A percentile compares a stretch with the other conserved stretches of the same genome.
Conservation (phyloP, 2,888 invertebrate genomes). For the Cybosia mesomella region DNA sequence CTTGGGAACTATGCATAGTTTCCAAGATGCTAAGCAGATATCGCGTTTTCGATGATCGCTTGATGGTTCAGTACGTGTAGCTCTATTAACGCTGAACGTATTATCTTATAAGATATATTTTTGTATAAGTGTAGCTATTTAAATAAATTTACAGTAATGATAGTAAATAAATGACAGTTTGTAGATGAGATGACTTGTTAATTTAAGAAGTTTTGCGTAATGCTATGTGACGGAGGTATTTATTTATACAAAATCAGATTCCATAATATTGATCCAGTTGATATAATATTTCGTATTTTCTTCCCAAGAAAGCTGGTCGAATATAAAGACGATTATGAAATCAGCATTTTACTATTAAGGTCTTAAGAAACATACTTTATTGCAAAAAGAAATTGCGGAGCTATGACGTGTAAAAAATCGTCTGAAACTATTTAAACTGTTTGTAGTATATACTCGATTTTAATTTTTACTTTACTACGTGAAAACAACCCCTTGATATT, state of each 20-base stretch:
- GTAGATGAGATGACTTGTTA: slow-evolving; percentile 8
- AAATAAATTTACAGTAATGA: slow-evolving; percentile 8
- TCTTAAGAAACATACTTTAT: neutral
- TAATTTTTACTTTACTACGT: too few species aligned
- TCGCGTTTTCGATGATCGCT: neutral
- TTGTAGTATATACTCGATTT: too few species aligned
- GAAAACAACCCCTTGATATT: too few species aligned
- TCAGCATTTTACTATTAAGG: too few species aligned
- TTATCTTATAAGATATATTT: slow-evolving; percentile 18
- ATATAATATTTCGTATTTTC: too few species aligned
- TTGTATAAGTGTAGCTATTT: slow-evolving; percentile 20
- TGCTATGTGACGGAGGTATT: neutral
- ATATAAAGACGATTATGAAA: neutral
- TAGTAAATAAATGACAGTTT: slow-evolving; percentile 1
- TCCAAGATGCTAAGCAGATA: neutral
- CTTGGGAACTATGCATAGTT: too few species aligned
- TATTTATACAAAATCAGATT: neutral
- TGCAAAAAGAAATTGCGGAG: neutral
- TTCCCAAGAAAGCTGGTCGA: neutral
- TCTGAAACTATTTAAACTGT: too few species aligned
- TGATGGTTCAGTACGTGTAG: neutral
- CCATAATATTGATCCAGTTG: too few species aligned
- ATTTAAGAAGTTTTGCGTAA: neutral
- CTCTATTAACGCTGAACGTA: slow-evolving; percentile 7
- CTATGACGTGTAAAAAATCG: too few species aligned